Percentiles rank a stretch among this genome's conserved stretches.
These are phyloP conservation scores for Heteromormyrus szaboi DNA, from an alignment of 2,797 vertebrate genomes.

Conservation along the genomic window DNA sequence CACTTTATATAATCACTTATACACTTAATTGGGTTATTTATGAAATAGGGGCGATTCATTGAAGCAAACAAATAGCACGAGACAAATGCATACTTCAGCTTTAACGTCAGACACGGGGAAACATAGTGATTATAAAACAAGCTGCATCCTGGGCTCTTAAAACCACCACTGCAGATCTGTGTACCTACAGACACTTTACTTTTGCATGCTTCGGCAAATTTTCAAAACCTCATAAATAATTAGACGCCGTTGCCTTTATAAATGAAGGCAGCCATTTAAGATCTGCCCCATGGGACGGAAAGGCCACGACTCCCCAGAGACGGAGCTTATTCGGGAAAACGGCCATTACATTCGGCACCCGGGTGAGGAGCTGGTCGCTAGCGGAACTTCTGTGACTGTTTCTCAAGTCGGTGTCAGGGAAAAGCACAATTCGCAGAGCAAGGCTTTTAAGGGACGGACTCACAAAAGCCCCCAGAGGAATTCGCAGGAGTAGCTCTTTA, in stretches of 20 bases:
- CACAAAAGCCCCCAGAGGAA: slow-evolving; percentile 7
- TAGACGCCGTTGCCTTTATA: slow-evolving; percentile 61
- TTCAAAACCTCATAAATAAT: slow-evolving; percentile 60
- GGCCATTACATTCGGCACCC: not conserved
- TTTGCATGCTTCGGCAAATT: slow-evolving; percentile 51
- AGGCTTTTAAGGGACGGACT: slow-evolving; percentile 21
- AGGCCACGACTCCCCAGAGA: not conserved
- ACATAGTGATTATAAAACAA: slow-evolving; percentile 69
- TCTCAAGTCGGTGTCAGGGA: slow-evolving; percentile 1
- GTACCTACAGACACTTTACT: slow-evolving; percentile 36
- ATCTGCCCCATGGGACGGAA: not conserved
- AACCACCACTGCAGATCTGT: slow-evolving; percentile 54
- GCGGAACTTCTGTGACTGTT: not conserved
- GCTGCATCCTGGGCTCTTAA: slow-evolving; percentile 60
- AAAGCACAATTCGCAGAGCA: slow-evolving; percentile 1
- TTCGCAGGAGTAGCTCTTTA: not conserved
- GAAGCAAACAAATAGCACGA: slow-evolving; percentile 30
- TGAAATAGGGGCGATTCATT: slow-evolving; percentile 26
- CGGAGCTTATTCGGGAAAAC: not conserved
- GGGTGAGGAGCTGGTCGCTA: not conserved
- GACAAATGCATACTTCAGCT: slow-evolving; percentile 59
- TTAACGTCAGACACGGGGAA: slow-evolving; percentile 46
- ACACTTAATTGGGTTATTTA: slow-evolving; percentile 52
- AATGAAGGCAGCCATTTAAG: slow-evolving; percentile 2
- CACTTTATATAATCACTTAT: slow-evolving; percentile 30